Base-by-base conservation (phyloP, 1,140 invertebrate species). In the Ceratoteleas bidentatus region DNA sequence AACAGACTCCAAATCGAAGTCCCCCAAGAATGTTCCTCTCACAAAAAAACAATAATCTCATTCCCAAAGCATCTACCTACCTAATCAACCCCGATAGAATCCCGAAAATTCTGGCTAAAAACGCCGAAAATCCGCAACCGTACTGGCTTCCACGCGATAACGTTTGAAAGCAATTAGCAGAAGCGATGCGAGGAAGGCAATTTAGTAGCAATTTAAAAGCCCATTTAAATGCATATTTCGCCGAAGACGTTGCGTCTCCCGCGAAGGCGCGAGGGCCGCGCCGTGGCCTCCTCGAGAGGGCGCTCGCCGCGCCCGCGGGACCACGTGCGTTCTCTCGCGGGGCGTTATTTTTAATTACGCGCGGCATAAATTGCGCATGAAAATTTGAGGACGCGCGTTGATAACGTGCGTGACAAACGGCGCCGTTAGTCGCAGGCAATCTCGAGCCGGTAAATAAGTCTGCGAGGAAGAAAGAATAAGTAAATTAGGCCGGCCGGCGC, bases 401-500 rank as follows among this genome's bases (percentile, higher is more conserved):
- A 81, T 81, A 81, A 74, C 62, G 65, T 58, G 65, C 50, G 58
- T 70, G 70, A 81, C 65, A 75, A 81, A 81, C 40, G 79, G 57
- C 65, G 66, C 65, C 60, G 36, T 75, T 81, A 81, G 62, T 24
- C 32, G 64, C 64, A 86, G 72, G 84, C 87, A 90, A 90, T 91
- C 88, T 90, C 87, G 81, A 86, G 80, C 86, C 88, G 86, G 89
- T 90, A 90, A 91, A 91, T 90, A 90, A 85, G 84, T 76, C 53
- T 78, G 60, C 75, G 68, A 86, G 84, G 85, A 84, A 87, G 74
- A 80, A 85, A 83, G 88, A 86, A 88, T 90, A 90, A 91, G 88
- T 90, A 90, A 91, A 91, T 91, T 90, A 91, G 87, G 85, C 87
- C 65, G 88, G 86, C 70, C 89, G 87, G 87, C 83, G 78, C 66